These are phyloP conservation scores for Cyclophora albipunctata DNA, from an alignment of 2,888 invertebrate species.

Conservation along the genomic window DNA sequence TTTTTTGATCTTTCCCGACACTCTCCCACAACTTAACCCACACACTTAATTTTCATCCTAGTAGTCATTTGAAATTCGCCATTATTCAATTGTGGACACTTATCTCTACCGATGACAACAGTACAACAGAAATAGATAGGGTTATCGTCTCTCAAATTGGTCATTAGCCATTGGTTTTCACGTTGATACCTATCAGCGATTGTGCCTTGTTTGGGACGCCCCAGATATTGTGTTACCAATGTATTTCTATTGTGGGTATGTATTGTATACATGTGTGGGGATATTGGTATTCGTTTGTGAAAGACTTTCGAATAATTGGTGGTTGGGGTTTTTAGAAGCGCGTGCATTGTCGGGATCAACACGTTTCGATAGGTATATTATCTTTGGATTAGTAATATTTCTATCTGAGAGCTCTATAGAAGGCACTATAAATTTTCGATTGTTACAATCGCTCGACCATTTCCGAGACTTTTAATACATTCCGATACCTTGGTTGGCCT, in stretches of 20 bases:
- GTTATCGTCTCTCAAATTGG: constrained; percentile 9
- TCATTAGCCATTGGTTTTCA: constrained; percentile 2
- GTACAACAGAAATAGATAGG: constrained; percentile 44
- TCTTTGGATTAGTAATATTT: too few species aligned
- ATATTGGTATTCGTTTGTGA: neutral
- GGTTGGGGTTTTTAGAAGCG: too few species aligned
- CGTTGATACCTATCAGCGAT: neutral
- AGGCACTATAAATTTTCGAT: too few species aligned
- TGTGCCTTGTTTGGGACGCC: constrained; percentile 6
- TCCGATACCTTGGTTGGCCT: too few species aligned
- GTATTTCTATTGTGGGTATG: too few species aligned
- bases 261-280: neutral
- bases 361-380: too few species aligned
- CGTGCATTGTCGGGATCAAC: too few species aligned
- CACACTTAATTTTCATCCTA: constrained; percentile 24
- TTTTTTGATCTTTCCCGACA: too few species aligned
- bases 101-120: constrained; percentile 52
- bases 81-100: constrained; percentile 69
- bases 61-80: constrained; percentile 54
- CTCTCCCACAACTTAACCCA: constrained; percentile 29
- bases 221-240: constrained; percentile 2
- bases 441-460: too few species aligned
- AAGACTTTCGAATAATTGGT: too few species aligned
- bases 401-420: too few species aligned
- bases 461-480: too few species aligned